Conservation (phyloP, 2,888 invertebrate genomes). For the Xylocampa areola region DNA sequence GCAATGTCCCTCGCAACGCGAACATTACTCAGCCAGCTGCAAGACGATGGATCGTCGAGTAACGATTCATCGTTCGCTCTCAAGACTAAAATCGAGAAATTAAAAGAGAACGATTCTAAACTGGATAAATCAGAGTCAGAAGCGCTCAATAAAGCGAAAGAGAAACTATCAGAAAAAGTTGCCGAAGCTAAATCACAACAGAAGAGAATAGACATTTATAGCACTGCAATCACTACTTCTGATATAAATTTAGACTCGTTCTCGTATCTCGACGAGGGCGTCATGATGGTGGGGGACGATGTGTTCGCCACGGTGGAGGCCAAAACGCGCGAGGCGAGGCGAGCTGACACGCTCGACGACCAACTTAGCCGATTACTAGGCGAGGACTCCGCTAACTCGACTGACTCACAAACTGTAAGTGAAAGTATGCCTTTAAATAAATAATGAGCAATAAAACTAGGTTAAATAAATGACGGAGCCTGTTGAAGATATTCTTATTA, state of each 20-base stretch:
- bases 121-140: conserved; percentile 79
- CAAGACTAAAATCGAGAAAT: conserved; percentile 72
- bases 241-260: conserved; percentile 89
- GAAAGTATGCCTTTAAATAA: conserved; percentile 81
- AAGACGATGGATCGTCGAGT: conserved; percentile 88
- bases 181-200: conserved; percentile 81
- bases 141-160: conserved; percentile 82
- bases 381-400: conserved; percentile 78
- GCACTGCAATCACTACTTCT: conserved; percentile 86
- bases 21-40: conserved; percentile 86
- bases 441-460: conserved; percentile 78
- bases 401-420: conserved; percentile 81
- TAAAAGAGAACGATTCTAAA: conserved; percentile 70
- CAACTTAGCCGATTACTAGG: conserved; percentile 79
- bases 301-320: conserved; percentile 74
- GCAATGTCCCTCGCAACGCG: conserved; percentile 83
- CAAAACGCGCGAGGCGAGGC: conserved; percentile 69
- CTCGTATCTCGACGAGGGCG: conserved; percentile 85
- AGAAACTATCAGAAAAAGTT: conserved; percentile 83
- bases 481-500: conserved; percentile 65
- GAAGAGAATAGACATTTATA: conserved; percentile 88
- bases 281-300: conserved; percentile 84
- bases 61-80: conserved; percentile 87
- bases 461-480: conserved; percentile 56
- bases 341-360: conserved; percentile 72